Evolutionary conservation across 2,888 invertebrate genomes (phyloP).

Genomic region (Nemoura dubitans): DNA sequence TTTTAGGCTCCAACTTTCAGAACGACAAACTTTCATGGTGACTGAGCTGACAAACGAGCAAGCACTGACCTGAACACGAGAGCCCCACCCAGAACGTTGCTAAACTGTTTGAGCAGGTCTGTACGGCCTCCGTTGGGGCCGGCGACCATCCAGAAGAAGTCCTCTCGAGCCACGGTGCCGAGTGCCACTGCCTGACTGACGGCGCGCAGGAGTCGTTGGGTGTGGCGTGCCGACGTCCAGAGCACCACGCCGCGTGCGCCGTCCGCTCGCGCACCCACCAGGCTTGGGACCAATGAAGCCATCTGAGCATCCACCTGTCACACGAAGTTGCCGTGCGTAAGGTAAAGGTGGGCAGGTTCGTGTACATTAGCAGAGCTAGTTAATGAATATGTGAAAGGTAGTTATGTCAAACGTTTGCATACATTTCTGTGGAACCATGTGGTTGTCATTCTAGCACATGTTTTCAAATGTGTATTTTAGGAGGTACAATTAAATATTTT

Average conservation of each 20-base stretch:
- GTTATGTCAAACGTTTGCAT: no score
- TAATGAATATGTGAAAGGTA: no score
- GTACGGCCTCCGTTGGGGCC: slow-evolving; percentile 46
- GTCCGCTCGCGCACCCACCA: slow-evolving; percentile 50
- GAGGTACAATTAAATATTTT: no score
- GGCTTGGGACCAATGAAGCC: slow-evolving; percentile 49
- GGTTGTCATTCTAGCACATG: no score
- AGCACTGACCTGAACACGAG: slow-evolving; percentile 50
- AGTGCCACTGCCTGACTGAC: slow-evolving; percentile 50
- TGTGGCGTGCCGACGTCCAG: slow-evolving; percentile 51
- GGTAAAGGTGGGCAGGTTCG: no score
- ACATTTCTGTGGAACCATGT: no score
- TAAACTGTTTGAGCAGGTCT: slow-evolving; percentile 47
- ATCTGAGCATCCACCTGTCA: slow-evolving; percentile 26
- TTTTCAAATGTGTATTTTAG: no score
- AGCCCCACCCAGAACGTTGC: slow-evolving; percentile 50
- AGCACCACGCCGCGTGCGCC: slow-evolving; percentile 53
- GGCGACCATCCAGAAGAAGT: slow-evolving; percentile 51
- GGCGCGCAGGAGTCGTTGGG: slow-evolving; percentile 50
- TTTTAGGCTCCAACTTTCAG: background rate
- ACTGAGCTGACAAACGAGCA: background rate
- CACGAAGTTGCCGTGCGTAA: no score
- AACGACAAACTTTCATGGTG: no score
- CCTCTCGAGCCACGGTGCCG: slow-evolving; percentile 49
- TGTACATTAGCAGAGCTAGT: no score